Conservation (phyloP, 2,888 invertebrate species). For the Hofmannophila pseudospretella region DNA sequence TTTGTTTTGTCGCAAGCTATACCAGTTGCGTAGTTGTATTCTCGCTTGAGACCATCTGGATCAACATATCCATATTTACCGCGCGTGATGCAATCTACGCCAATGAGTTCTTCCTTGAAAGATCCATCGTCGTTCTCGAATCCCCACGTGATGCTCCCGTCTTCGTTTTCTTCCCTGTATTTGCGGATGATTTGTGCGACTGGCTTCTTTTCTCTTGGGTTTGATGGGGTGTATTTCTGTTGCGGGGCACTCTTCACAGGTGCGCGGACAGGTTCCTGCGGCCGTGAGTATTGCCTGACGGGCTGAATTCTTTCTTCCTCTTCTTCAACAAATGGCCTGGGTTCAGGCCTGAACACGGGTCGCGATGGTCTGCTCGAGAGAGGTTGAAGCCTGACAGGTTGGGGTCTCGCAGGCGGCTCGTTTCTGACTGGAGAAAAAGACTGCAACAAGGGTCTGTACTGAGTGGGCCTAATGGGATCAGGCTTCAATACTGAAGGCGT, state of each 20-base stretch:
- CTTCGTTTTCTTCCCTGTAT: slow-evolving; percentile 87
- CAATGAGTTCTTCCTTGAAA: slow-evolving; percentile 90
- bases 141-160: slow-evolving; percentile 92
- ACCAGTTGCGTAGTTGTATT: slow-evolving; percentile 90
- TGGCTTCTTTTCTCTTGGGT: slow-evolving; percentile 79
- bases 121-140: slow-evolving; percentile 93
- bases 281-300: slow-evolving; percentile 64
- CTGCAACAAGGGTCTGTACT: slow-evolving; percentile 64
- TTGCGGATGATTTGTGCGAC: slow-evolving; percentile 84
- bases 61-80: slow-evolving; percentile 92
- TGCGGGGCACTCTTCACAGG: slow-evolving; percentile 54
- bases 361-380: slow-evolving; percentile 69
- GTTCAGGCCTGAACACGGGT: slow-evolving; percentile 71
- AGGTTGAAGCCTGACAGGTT: slow-evolving; percentile 65
- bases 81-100: slow-evolving; percentile 85
- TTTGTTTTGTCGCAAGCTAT: slow-evolving; percentile 81
- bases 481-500: slow-evolving; percentile 50
- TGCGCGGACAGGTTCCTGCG: slow-evolving; percentile 57
- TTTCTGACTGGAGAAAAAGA: slow-evolving; percentile 58
- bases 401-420: slow-evolving; percentile 51
- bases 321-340: slow-evolving; percentile 64
- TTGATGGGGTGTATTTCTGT: slow-evolving; percentile 59
- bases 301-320: slow-evolving; percentile 60
- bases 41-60: slow-evolving; percentile 88
- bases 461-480: slow-evolving; percentile 65